Conservation (phyloP, 2,113 vertebrate genomes). For the Irena cyanogastra region DNA sequence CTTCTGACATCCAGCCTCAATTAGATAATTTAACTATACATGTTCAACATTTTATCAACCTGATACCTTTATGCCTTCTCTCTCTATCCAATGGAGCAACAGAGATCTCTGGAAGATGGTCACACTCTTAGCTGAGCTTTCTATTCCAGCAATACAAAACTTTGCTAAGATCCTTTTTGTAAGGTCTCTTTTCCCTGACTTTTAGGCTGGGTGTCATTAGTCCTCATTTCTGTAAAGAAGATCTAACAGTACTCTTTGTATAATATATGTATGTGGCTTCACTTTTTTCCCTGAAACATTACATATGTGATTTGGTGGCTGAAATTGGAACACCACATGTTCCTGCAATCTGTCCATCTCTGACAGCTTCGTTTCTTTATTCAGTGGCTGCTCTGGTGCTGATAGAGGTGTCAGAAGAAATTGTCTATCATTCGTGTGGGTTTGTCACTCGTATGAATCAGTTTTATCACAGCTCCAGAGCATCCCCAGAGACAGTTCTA, state of each 20-base stretch:
- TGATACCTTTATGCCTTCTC: not conserved
- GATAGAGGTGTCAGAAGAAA: slow-evolving; percentile 38
- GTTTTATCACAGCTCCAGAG: slow-evolving; percentile 29
- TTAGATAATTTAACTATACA: not conserved
- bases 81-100: not conserved
- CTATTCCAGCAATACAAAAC: not conserved
- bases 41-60: not conserved
- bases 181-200: not conserved
- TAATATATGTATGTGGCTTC: not conserved
- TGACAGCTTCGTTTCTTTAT: not conserved
- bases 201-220: not conserved
- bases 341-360: slow-evolving; percentile 26
- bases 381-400: slow-evolving; percentile 18
- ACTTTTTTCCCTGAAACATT: not conserved
- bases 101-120: not conserved
- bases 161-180: not conserved
- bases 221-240: not conserved
- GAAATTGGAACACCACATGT: not conserved
- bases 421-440: not conserved
- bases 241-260: not conserved
- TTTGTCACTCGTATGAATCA: slow-evolving; percentile 24
- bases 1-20: not conserved
- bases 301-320: not conserved
- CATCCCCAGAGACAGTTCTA: not conserved
- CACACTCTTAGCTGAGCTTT: not conserved